Base-by-base conservation (phyloP, 2,797 vertebrate species). In the Centroberyx gerrardi region DNA sequence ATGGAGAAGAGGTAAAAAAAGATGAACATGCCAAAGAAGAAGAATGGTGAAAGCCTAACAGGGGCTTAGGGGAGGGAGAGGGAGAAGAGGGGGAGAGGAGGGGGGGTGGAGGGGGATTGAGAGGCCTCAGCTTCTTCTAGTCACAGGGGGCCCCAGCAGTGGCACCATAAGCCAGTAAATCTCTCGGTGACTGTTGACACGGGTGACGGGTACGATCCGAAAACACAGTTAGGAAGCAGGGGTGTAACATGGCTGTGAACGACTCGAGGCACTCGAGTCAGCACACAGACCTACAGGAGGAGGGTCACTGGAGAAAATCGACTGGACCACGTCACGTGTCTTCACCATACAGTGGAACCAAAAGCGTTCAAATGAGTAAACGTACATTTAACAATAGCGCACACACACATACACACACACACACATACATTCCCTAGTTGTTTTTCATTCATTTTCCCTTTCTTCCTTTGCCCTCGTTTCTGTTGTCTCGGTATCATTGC, bases 121-220 rank as follows among this genome's bases (percentile, higher is more conserved):
- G 71, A 86, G 65, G 73, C 66, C 63, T 70, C 75, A 55, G 76
- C 71, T 73, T 85, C 76, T 69, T 62, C 72, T 61, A 79, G 88
- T 89, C 66, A 68, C 68, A 51, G 83, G 87, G 79, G 85, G 70
- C 46, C 84, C 65, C 3, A 17, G 56, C 86, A 74, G 74, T 93
- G 88, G 89, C 91, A 91, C 90, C 85, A 80, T 73, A 59, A 82
- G 88, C 62, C 88, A 86, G 74, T 95, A 95, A 95, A 94, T 94
- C 91, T 86, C 63, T 58, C n/a, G 8, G 36, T 56, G 83, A 86
- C 91, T 94, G 93, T 90, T 94, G 94, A 95, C 93, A 94, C 2
- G 61, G 77, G 63, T 92, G 91, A 93, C 86, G 84, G 83, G 80
- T 82, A 84, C 83, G 86, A 90, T 92, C 87, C 83, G 74, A 86